phyloP scores from a whole-genome alignment of 1,140 invertebrate genomes.

The Diachasmimorpha longicaudata region DNA sequence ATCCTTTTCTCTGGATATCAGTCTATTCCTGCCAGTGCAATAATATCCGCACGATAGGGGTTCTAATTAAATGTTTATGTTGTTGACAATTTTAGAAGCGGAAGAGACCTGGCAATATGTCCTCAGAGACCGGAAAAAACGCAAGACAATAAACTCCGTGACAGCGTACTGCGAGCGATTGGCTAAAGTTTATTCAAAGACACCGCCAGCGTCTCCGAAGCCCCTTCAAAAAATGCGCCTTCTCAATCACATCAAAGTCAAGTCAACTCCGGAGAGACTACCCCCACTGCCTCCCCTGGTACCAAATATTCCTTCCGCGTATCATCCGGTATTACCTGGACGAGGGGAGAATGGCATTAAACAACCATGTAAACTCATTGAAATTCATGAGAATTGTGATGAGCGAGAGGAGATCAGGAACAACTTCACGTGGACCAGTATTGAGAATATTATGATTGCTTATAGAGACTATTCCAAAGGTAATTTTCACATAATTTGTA shows the following conservation, averaged over 20 bases:
- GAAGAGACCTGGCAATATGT: conserved; percentile 61
- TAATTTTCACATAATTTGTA: too few relatives aligned
- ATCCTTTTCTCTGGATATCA: too few relatives aligned
- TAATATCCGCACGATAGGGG: too few relatives aligned
- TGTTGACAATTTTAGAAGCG: conserved; percentile 55
- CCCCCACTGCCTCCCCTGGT: conserved; percentile 51
- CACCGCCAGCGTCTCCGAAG: conserved; percentile 48
- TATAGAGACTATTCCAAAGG: conserved; percentile 60
- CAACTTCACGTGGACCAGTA: conserved; percentile 52
- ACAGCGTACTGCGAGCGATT: conserved; percentile 58
- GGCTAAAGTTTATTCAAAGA: conserved; percentile 51
- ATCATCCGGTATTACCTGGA: conserved; percentile 46
- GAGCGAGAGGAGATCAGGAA: conserved; percentile 33
- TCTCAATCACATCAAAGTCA: conserved; percentile 48
- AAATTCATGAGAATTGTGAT: conserved; percentile 38
- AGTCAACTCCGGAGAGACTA: conserved; percentile 43
- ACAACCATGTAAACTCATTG: conserved; percentile 45
- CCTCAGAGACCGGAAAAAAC: conserved; percentile 58
- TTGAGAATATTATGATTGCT: conserved; percentile 56
- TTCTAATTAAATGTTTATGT: too few relatives aligned
- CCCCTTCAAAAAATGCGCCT: conserved; percentile 51
- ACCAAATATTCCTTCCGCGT: conserved; percentile 42
- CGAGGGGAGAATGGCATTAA: conserved; percentile 53
- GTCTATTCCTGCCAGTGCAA: too few relatives aligned
- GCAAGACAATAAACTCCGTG: conserved; percentile 55